Evolutionary conservation across 2,113 vertebrate genomes (phyloP), one percentile per base, ranked within the genome.

Genomic region (Pachycephala philippinensis): DNA sequence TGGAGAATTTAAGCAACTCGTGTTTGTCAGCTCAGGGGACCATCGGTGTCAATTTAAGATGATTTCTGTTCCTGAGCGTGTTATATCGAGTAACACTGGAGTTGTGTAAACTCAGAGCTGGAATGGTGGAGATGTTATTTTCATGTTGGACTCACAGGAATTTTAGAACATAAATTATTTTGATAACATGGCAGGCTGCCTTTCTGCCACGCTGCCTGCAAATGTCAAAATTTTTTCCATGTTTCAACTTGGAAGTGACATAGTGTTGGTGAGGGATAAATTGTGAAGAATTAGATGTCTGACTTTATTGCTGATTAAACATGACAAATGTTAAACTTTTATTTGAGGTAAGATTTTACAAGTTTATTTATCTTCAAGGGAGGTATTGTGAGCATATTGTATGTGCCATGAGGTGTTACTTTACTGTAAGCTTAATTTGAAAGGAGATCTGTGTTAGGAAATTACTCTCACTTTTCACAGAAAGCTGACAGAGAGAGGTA

Each of bases 111-210:
- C 81, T 64, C 64, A 94, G 96, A 79, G 74, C 86, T 94, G 97
- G 83, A 94, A 77, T 81, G 56, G 71, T 75, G 54, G 74, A 84
- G 65, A 89, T 96, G 94, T 95, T 97, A 80, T 97, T 97, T 95
- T 97, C 66, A 66, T 65, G 87, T 81, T 94, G 77, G 84, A 81
- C 82, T 95, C 93, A 23, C 57, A 95, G 95, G 95, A 97, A 98
- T 96, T 97, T 94, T 94, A 93, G 91, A 93, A 84, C 91, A 97
- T 98, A 97, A 97, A 97, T 98, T 97, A 97, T 90, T 98, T 94
- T 98, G 95, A 96, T 97, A 97, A 94, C 90, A 37, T 91, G 93
- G 92, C 95, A 96, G 84, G 56, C 87, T 97, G 96, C 82, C 96
- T 97, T 97, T 86, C 96, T 87, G 96, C 84, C 92, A 83, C 79